These are phyloP conservation scores for Podocnemis expansa DNA, from an alignment of 2,113 vertebrate species.

Conservation along the genomic window DNA sequence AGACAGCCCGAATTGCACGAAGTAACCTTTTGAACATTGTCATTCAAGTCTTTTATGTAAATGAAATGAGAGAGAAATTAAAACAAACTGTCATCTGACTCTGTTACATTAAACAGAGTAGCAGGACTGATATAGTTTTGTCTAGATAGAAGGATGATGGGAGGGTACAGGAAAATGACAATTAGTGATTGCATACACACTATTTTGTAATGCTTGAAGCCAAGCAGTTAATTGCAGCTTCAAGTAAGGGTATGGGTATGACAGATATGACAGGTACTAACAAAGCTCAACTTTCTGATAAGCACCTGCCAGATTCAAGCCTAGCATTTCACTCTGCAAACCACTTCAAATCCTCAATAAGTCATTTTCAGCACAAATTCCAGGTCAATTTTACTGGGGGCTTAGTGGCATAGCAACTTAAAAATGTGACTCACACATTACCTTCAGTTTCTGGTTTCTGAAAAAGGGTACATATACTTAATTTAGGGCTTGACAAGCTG, in stretches of 20 bases:
- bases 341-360: accelerated
- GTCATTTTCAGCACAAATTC: accelerated
- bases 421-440: neutral
- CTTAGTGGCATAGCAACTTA: accelerated
- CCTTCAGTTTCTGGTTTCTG: neutral
- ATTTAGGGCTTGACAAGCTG: too few relatives aligned
- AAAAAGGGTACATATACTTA: accelerated
- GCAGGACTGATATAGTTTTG: neutral
- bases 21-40: neutral
- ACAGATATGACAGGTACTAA: too few relatives aligned
- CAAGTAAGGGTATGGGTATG: neutral
- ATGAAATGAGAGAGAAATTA: neutral
- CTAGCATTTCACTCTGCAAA: accelerated
- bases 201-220: neutral
- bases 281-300: neutral
- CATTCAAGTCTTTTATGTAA: neutral
- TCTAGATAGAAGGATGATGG: neutral
- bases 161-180: neutral
- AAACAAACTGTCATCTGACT: neutral
- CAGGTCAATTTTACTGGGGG: neutral
- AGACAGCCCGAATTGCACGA: neutral
- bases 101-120: neutral
- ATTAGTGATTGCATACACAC: neutral
- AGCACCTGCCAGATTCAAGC: neutral
- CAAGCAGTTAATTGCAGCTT: neutral